Conservation (phyloP, 2,797 vertebrate genomes). For the Acridotheres tristis region DNA sequence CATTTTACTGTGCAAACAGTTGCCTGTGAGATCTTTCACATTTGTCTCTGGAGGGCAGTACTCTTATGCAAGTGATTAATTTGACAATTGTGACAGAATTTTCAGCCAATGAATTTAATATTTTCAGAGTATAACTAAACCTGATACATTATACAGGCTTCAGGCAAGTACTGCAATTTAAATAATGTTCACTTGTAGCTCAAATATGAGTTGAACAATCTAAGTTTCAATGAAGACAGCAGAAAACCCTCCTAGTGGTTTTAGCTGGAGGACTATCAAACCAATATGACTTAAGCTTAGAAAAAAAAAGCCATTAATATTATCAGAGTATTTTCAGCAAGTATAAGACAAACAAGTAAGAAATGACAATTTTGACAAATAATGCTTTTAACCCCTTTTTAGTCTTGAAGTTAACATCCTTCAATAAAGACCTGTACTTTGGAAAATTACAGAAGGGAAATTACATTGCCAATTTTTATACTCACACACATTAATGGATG, state of each 20-base stretch:
- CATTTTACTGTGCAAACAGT: constrained; percentile 15
- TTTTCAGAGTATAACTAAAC: constrained; percentile 22
- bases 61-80: constrained; percentile 19
- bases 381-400: background rate
- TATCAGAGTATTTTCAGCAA: background rate
- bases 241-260: background rate
- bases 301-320: background rate
- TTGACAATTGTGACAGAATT: constrained; percentile 38
- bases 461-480: background rate
- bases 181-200: background rate
- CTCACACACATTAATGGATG: background rate
- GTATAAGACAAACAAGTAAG: background rate
- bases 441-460: background rate
- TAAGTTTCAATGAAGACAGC: background rate
- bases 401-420: background rate
- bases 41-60: constrained; percentile 19
- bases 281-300: background rate
- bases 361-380: background rate
- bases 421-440: background rate
- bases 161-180: constrained; percentile 23
- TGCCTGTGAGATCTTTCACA: background rate
- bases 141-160: constrained; percentile 1
- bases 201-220: background rate
- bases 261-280: background rate
- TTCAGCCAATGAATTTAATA: constrained; percentile 32